Evolutionary conservation across 2,888 invertebrate genomes (phyloP).

Genomic region (Lasioglossum oenotherae): DNA sequence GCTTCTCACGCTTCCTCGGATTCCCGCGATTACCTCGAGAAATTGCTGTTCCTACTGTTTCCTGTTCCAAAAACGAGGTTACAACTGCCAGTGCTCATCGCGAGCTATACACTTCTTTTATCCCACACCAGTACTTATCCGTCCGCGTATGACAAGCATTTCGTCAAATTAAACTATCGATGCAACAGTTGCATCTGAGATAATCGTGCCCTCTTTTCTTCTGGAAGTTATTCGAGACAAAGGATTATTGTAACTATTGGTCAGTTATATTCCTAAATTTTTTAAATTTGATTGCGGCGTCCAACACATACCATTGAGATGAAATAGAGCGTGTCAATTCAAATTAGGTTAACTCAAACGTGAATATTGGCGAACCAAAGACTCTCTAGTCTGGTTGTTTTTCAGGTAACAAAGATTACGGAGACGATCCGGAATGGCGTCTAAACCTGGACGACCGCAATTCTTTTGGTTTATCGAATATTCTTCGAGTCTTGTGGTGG

Average conservation of each 20-base stretch:
- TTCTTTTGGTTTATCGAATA: slow-evolving; percentile 25
- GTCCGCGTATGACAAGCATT: background rate
- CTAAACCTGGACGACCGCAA: slow-evolving; percentile 12
- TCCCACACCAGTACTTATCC: background rate
- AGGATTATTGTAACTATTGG: background rate
- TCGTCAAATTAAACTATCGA: background rate
- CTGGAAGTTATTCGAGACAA: background rate
- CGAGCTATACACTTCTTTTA: slow-evolving; percentile 14
- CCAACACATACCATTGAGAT: background rate
- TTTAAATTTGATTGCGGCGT: background rate
- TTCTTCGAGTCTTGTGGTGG: slow-evolving; percentile 21
- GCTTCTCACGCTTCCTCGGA: slow-evolving; percentile 38
- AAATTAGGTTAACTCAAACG: background rate
- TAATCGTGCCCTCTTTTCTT: background rate
- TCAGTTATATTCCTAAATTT: background rate
- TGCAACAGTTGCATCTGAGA: background rate
- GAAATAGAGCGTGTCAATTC: background rate
- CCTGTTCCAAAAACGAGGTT: slow-evolving; percentile 51
- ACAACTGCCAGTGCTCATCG: background rate
- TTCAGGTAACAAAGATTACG: background rate
- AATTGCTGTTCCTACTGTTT: slow-evolving; percentile 55
- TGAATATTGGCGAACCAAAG: background rate
- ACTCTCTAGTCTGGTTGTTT: background rate
- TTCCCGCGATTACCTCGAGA: slow-evolving; percentile 53
- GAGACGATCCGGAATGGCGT: too few species aligned